phyloP scores from a whole-genome alignment of 2,888 invertebrate genomes.

The Vesta saturnalis region DNA sequence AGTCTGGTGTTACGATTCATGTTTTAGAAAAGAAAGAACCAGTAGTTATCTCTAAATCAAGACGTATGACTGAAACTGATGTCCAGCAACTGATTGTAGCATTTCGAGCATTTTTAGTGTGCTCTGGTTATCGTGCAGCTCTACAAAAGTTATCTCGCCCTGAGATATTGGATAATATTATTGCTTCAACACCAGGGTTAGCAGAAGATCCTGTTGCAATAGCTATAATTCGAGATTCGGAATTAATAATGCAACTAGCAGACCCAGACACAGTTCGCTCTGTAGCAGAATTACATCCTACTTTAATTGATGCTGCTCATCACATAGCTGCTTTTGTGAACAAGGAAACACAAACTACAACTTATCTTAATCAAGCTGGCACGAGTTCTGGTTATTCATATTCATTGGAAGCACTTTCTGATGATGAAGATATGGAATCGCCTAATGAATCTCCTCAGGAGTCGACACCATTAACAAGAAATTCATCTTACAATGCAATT shows the following conservation, averaged over 20 bases:
- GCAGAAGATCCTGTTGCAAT: conserved; percentile 77
- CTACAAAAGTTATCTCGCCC: conserved; percentile 67
- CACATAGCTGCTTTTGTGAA: conserved; percentile 69
- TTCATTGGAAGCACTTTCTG: conserved; percentile 65
- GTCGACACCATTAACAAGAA: conserved; percentile 52
- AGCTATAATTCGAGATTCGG: conserved; percentile 80
- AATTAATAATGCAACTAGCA: conserved; percentile 76
- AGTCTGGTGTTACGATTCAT: conserved; percentile 68
- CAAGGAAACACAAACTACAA: conserved; percentile 62
- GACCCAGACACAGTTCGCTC: conserved; percentile 75
- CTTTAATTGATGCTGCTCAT: conserved; percentile 74
- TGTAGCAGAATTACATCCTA: conserved; percentile 75
- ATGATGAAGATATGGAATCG: conserved; percentile 66
- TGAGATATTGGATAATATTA: conserved; percentile 72
- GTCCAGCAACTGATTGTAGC: conserved; percentile 71
- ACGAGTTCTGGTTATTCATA: conserved; percentile 64
- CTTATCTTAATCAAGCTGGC: conserved; percentile 65
- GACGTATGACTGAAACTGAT: conserved; percentile 67
- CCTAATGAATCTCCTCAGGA: conserved; percentile 54
- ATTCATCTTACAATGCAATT: conserved; percentile 65
- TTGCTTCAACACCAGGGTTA: conserved; percentile 75
- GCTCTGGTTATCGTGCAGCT: conserved; percentile 72
- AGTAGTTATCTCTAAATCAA: conserved; percentile 59
- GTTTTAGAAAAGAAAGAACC: conserved; percentile 63
- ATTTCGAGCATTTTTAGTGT: conserved; percentile 69